These are phyloP conservation scores for Cirrhinus mrigala DNA, from an alignment of 2,797 vertebrate genomes.

Conservation along the genomic window DNA sequence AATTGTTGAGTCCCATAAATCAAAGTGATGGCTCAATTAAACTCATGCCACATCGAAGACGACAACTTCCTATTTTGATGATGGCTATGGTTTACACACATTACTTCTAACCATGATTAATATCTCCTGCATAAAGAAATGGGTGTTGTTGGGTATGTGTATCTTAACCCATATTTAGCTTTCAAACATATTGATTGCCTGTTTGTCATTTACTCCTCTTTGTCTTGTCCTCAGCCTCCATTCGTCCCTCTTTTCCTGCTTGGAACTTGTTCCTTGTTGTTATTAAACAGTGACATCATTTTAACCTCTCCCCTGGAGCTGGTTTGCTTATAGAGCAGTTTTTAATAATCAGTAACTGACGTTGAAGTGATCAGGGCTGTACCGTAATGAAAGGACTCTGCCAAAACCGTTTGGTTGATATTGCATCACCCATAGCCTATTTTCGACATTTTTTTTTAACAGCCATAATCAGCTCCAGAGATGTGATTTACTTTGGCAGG, in stretches of 20 bases:
- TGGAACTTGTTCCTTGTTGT: constrained; percentile 30
- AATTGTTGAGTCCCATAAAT: not conserved
- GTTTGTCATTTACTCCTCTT: constrained; percentile 7
- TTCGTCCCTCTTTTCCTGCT: not conserved
- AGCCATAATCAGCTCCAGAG: not conserved
- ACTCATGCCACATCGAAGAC: not conserved
- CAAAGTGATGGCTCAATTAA: not conserved
- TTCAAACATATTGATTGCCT: not conserved
- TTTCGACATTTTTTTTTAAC: not conserved
- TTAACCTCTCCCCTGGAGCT: constrained; percentile 29
- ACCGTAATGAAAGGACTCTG: not conserved
- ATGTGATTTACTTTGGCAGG: constrained; percentile 8
- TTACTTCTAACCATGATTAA: not conserved
- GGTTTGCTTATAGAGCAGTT: not conserved
- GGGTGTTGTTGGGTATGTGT: not conserved
- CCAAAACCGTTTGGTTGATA: not conserved
- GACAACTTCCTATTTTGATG: not conserved
- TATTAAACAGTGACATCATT: constrained; percentile 32
- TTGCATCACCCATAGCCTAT: not conserved
- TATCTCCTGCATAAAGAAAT: constrained; percentile 10
- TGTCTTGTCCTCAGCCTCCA: not conserved
- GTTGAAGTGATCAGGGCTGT: not conserved
- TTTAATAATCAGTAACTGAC: constrained; percentile 2
- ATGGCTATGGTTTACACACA: not conserved
- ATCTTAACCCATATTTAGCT: constrained; percentile 15